phyloP scores from a whole-genome alignment of 2,888 invertebrate genomes.

The Drosophila paranaensis region DNA sequence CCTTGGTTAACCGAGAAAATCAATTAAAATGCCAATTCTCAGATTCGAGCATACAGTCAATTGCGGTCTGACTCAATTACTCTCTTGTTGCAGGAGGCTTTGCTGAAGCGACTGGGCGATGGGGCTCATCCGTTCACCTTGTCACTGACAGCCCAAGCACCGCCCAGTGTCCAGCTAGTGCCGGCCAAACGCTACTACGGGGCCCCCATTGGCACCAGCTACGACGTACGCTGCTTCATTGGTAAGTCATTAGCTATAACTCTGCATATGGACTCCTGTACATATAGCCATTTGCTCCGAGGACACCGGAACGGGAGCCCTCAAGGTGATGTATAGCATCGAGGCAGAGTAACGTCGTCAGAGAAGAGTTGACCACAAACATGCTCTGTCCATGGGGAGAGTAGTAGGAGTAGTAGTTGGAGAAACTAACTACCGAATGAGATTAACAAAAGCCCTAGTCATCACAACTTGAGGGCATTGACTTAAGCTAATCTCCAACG shows the following conservation, averaged over 20 bases:
- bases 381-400: neutral
- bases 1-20: conserved; percentile 9
- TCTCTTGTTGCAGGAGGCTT: conserved; percentile 88
- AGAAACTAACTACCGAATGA: neutral
- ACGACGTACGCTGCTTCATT: conserved; percentile 93
- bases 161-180: conserved; percentile 95
- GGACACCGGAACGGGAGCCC: neutral
- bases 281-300: conserved; percentile 1
- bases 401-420: too few relatives aligned
- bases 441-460: neutral
- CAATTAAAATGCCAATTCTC: conserved; percentile 47
- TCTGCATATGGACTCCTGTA: conserved; percentile 4
- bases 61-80: neutral
- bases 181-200: conserved; percentile 96
- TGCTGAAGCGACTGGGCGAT: conserved; percentile 91
- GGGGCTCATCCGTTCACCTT: conserved; percentile 93
- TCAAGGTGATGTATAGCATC: conserved; percentile 17
- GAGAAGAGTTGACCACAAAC: neutral
- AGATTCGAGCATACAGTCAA: conserved; percentile 5
- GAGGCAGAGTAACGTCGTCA: neutral
- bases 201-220: conserved; percentile 95
- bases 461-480: too few relatives aligned
- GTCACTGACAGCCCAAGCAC: conserved; percentile 92
- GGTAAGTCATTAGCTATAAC: conserved; percentile 87
- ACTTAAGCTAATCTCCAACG: neutral